Conservation (phyloP, 2,113 vertebrate species). For the Cettia cetti region DNA sequence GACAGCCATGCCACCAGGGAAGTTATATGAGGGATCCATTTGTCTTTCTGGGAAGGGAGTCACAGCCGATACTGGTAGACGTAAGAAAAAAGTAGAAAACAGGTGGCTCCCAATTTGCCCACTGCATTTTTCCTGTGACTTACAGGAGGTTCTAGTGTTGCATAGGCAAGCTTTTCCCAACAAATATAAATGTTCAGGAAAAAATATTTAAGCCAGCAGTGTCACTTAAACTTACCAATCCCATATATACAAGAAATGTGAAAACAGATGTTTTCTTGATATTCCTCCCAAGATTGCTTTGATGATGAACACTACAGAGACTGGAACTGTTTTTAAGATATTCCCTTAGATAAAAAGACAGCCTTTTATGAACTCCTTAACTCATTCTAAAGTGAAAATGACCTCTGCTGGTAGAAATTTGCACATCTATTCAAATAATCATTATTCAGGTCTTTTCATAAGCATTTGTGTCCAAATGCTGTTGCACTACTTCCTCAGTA, state of each 20-base stretch:
- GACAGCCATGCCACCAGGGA: neutral
- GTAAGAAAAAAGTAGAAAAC: neutral
- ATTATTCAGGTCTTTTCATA: neutral
- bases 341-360: neutral
- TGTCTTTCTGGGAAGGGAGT: neutral
- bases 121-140: neutral
- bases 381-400: conserved; percentile 39
- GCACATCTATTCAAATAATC: neutral
- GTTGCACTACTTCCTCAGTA: neutral
- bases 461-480: neutral
- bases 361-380: neutral
- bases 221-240: neutral
- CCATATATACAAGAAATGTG: neutral
- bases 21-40: neutral
- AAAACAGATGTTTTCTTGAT: neutral
- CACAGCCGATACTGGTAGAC: neutral
- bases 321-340: neutral
- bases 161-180: neutral
- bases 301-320: neutral
- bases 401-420: conserved; percentile 51
- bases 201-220: neutral
- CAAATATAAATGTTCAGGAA: neutral
- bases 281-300: neutral
- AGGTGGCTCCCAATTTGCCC: neutral
- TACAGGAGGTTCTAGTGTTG: neutral